Evolutionary conservation across 2,113 vertebrate genomes (phyloP).

Genomic region (Cebidichthys violaceus): DNA sequence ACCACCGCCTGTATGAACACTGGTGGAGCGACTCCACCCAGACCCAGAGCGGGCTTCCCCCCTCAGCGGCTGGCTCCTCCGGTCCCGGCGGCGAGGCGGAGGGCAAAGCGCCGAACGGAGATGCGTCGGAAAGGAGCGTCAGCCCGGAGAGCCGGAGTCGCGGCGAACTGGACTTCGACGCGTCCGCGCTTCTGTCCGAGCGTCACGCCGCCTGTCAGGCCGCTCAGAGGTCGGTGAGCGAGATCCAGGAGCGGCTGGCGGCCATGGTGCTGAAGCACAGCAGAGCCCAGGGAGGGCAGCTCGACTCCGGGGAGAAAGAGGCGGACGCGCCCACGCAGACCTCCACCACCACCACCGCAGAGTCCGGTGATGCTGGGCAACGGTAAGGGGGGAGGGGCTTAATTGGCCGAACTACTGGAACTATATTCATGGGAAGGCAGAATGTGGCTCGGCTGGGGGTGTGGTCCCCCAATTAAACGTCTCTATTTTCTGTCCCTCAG

Average conservation of each 20-base stretch:
- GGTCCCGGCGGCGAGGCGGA: neutral
- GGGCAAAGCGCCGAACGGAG: neutral
- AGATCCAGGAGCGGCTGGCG: constrained; percentile 86
- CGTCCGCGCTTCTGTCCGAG: constrained; percentile 85
- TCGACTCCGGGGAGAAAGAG: neutral
- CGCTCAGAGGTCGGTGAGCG: constrained; percentile 79
- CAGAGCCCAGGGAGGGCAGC: constrained; percentile 49
- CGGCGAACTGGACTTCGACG: constrained; percentile 45
- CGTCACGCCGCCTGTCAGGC: constrained; percentile 86
- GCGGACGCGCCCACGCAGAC: fast-evolving
- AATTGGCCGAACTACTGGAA: too few relatives aligned
- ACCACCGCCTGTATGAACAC: constrained; percentile 86
- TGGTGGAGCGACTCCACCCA: constrained; percentile 88
- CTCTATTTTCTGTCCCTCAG: constrained; percentile 37
- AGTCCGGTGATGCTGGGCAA: neutral
- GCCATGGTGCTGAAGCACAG: constrained; percentile 88
- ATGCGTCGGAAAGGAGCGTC: fast-evolving
- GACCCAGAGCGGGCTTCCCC: neutral
- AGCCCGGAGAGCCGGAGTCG: neutral
- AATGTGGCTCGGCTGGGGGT: too few relatives aligned
- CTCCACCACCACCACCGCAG: neutral
- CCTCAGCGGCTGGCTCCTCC: neutral
- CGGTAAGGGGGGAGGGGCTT: too few relatives aligned
- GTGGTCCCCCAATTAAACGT: neutral
- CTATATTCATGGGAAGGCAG: too few relatives aligned